Percentiles rank a stretch among this genome's conserved stretches.
These are phyloP conservation scores for Apis mellifera DNA, from an alignment of 1,140 invertebrate genomes.

Conservation along the genomic window DNA sequence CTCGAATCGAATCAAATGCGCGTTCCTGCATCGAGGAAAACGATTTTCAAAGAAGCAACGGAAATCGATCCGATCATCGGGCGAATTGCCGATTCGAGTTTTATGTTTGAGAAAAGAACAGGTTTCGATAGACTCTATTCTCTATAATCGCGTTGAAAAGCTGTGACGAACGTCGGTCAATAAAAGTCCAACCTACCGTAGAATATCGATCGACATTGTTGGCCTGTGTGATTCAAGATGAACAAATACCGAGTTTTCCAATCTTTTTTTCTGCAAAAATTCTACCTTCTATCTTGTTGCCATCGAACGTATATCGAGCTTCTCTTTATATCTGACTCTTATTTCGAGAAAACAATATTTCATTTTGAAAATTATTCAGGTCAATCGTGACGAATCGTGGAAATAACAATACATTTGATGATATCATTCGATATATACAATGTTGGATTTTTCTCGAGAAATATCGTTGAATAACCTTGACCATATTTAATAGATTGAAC, in stretches of 20 bases:
- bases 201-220: conserved; percentile 39
- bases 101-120: background rate
- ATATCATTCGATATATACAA: too few species aligned
- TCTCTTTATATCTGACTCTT: too few species aligned
- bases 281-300: too few species aligned
- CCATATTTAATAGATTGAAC: too few species aligned
- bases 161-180: conserved; percentile 25
- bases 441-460: too few species aligned
- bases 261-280: background rate
- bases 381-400: too few species aligned
- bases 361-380: too few species aligned
- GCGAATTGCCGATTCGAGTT: background rate
- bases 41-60: background rate
- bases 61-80: background rate
- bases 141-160: conserved; percentile 28
- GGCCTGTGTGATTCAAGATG: conserved; percentile 18
- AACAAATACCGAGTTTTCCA: background rate
- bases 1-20: background rate
- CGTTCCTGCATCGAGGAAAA: background rate
- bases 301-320: too few species aligned
- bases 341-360: too few species aligned
- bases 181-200: conserved; percentile 18
- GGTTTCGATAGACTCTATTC: background rate
- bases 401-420: too few species aligned
- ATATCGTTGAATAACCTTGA: too few species aligned